Conservation (phyloP, 2,113 vertebrate species). For the Callithrix jacchus region DNA sequence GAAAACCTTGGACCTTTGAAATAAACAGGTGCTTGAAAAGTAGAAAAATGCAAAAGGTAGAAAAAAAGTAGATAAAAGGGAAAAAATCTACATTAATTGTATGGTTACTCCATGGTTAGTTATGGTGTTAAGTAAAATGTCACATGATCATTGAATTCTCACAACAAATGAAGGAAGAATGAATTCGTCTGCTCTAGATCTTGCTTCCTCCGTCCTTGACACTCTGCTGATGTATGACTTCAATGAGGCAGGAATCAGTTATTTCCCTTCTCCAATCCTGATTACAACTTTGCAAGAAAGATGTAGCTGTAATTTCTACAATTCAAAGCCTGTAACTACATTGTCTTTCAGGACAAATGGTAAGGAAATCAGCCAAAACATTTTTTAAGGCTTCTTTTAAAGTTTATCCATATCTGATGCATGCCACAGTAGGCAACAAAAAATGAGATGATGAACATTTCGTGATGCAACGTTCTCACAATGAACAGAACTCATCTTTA, state of each 20-base stretch:
- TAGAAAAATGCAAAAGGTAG: background rate
- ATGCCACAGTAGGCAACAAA: too few relatives aligned
- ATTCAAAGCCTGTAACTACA: background rate
- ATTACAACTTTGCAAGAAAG: background rate
- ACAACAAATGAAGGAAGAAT: background rate
- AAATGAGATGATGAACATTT: background rate
- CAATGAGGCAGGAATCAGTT: rapidly evolving
- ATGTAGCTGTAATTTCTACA: background rate
- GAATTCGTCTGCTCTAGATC: rapidly evolving
- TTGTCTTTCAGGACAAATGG: background rate
- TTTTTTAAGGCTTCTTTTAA: background rate
- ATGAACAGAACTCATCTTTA: background rate
- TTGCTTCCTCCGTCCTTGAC: background rate
- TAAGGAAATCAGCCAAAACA: background rate
- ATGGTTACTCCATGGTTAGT: background rate
- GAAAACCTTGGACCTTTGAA: background rate
- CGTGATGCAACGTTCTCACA: background rate
- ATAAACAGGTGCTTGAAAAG: background rate
- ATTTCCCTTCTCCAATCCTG: background rate
- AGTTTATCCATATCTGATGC: background rate
- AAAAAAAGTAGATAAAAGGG: too few relatives aligned
- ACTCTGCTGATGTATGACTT: rapidly evolving
- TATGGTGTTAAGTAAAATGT: background rate
- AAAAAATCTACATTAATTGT: background rate
- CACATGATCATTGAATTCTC: background rate